Base-by-base conservation (phyloP, 2,888 invertebrate species). In the Ormyrus labotus region DNA sequence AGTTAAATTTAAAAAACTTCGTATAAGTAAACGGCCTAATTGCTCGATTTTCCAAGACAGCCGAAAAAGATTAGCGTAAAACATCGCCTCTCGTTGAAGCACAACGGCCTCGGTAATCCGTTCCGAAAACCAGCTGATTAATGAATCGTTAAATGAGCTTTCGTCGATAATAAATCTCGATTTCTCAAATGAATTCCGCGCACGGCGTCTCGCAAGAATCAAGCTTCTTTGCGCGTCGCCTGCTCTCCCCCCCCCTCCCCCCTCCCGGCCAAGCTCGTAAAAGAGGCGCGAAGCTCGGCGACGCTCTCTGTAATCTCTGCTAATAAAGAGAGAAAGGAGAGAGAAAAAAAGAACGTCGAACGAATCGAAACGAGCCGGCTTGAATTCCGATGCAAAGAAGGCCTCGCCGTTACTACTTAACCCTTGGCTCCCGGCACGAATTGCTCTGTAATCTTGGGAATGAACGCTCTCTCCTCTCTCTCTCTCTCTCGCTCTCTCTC, bases 391-490 rank as follows among this genome's bases (percentile, higher is more conserved):
- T n/a, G 53, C 6, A 47, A 13, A 61, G 47, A 75, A 64, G 47
- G 34, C 19, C 53, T 6, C 19, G 65, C 34, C 53, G 48, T 45
- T 53, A 68, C 55, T 68, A 68, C n/a, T 75, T 73, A 73, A 73
- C 53, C 72, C 55, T 64, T 73, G 55, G 64, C 45, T 55, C 19
- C 65, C 6, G 10, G 57, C 64, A 34, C 34, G 57, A 72, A 72
- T 72, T 45, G 57, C 70, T 77, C 63, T 77, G 57, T 77, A 70
- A 64, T 71, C 70, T 65, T 65, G 65, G 10, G 65, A 50, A 61
- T 72, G 53, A 72, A 45, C n/a, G 1, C n/a, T 5, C n/a, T 57
- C 9, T 57, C 34, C 3, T 34, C 34, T 34, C n/a, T n/a, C n/a
- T 57, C 9, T 57, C 34, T 34, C 34, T 34, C 34, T 34, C 34